Evolutionary conservation across 1,140 invertebrate species (phyloP), one percentile per base, ranked within the genome.

Genomic region (Neomicropteryx cornuta): DNA sequence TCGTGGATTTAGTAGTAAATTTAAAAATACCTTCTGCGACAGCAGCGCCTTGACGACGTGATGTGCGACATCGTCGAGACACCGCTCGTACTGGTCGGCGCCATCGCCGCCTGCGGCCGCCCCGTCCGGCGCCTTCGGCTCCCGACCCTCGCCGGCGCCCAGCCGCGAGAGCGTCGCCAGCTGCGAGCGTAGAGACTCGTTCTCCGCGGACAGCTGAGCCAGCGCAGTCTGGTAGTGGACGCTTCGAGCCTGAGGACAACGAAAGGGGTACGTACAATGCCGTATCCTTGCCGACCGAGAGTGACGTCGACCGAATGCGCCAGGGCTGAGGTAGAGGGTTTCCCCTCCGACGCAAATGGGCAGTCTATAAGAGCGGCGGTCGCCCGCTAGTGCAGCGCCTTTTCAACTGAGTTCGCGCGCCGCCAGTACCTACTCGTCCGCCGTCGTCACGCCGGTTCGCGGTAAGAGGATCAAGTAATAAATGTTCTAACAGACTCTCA

Each of bases 1-100:
- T n/a, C n/a, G n/a, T n/a, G n/a, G n/a, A n/a, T n/a, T n/a, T n/a
- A n/a, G n/a, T n/a, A n/a, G n/a, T n/a, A n/a, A n/a, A n/a, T n/a
- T n/a, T n/a, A n/a, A n/a, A n/a, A n/a, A 35, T 57, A 88, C 86
- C 76, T 87, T 88, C 70, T 88, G 86, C 16, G 80, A 77, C 38
- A 88, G 72, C 23, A 89, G 66, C 17, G 84, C 84, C 46, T 82
- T 75, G 28, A 88, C 83, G 44, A 86, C 80, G 56, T 84, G 79
- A 58, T 81, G 81, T 38, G 81, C 81, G 14, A 85, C 81, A 55
- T 85, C 81, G 56, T 85, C 83, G 22, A 85, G 57, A 52, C 80
- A 84, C 44, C 75, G 70, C 55, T 84, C 82, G 54, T 83, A 84
- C 47, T 83, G 78, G 39, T 71, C n/a, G n/a, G n/a, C 57, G 31